A percentile compares a stretch with the other conserved stretches of the same genome.
Conservation (phyloP, 2,113 vertebrate species). For the Thomomys bottae region DNA sequence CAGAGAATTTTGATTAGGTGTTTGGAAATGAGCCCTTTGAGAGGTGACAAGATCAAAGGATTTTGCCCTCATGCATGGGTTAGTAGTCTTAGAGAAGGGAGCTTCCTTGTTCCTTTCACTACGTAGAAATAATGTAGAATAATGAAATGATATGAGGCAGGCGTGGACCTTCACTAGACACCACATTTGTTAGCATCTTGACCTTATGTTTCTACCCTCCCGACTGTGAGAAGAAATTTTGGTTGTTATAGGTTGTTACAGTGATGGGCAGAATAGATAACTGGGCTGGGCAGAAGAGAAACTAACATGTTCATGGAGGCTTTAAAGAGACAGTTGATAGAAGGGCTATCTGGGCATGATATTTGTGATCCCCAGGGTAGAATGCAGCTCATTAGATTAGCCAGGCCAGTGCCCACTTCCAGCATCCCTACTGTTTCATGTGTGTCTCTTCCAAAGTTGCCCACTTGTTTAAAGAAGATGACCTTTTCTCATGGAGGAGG, state of each 20-base stretch:
- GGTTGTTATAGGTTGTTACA: not conserved
- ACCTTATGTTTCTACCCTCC: not conserved
- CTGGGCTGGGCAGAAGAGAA: not conserved
- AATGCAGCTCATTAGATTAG: too few species aligned
- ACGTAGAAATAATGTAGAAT: not conserved
- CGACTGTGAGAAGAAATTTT: not conserved
- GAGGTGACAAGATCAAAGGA: not conserved
- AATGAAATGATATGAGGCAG: not conserved
- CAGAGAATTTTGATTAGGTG: not conserved
- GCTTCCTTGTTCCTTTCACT: not conserved
- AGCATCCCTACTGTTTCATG: too few species aligned
- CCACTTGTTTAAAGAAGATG: too few species aligned
- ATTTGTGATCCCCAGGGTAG: too few species aligned
- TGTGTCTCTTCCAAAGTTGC: too few species aligned
- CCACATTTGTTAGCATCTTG: not conserved
- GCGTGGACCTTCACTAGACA: not conserved
- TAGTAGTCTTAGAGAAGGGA: not conserved
- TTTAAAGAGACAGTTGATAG: not conserved
- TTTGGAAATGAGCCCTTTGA: not conserved
- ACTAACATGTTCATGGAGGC: not conserved
- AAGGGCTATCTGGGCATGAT: too few species aligned
- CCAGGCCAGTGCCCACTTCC: too few species aligned
- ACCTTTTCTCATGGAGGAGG: too few species aligned
- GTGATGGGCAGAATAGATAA: not conserved
- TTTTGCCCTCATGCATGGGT: not conserved